Evolutionary conservation across 2,113 vertebrate species (phyloP).

Genomic region (Dipodomys merriami): DNA sequence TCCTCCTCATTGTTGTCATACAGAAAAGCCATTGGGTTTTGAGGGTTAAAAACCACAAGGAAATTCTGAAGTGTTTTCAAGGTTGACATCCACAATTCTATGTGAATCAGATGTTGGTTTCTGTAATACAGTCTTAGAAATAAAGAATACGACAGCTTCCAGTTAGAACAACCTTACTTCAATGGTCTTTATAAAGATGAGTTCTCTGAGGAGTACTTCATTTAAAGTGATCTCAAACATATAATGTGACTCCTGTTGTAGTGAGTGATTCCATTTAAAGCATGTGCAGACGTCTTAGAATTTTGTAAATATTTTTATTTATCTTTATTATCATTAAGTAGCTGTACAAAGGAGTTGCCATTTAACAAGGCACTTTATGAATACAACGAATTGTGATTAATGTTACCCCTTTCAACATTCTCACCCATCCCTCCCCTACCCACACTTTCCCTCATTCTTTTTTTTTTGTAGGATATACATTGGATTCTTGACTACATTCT

Average conservation of each 20-base stretch:
- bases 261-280: not conserved
- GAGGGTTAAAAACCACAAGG: not conserved
- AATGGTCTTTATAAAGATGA: not conserved
- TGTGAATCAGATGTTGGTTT: not conserved
- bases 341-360: too few species aligned
- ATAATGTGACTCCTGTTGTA: not conserved
- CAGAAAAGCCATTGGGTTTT: too few species aligned
- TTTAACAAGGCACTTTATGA: too few species aligned
- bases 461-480: too few species aligned
- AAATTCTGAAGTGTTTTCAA: not conserved
- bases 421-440: too few species aligned
- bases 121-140: not conserved
- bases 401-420: too few species aligned
- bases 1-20: too few species aligned
- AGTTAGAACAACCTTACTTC: not conserved
- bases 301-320: not conserved
- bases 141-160: not conserved
- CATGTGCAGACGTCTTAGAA: not conserved
- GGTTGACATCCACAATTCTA: not conserved
- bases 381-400: too few species aligned
- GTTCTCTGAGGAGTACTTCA: not conserved
- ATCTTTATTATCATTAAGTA: too few species aligned
- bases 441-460: too few species aligned
- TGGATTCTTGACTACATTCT: not conserved
- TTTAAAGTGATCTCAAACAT: not conserved